phyloP scores from a whole-genome alignment of 2,113 vertebrate genomes.

The Chloebia gouldiae region DNA sequence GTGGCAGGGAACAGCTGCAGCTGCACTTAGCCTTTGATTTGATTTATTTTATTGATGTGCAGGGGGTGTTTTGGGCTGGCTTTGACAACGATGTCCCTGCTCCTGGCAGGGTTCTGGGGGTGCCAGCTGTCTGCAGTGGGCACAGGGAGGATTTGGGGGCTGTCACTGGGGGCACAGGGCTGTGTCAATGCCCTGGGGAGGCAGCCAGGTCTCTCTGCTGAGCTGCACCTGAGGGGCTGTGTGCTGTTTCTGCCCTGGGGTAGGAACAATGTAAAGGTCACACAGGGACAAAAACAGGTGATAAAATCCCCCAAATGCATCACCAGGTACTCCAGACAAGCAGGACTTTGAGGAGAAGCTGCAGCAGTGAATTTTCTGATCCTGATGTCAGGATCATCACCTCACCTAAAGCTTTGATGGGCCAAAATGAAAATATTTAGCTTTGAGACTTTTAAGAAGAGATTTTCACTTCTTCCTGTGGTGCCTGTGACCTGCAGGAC shows the following conservation, averaged over 20 bases:
- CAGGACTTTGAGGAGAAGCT: neutral
- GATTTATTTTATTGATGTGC: neutral
- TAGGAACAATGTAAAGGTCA: neutral
- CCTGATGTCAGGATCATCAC: too few relatives aligned
- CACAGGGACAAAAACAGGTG: neutral
- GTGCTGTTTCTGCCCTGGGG: neutral
- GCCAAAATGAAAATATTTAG: neutral
- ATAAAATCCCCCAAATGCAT: neutral
- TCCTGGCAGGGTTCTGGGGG: fast-evolving
- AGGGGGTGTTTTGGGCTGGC: neutral
- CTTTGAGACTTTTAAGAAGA: neutral
- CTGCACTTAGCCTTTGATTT: neutral
- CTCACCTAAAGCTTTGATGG: neutral
- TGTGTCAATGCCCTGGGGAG: neutral
- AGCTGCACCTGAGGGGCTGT: fast-evolving
- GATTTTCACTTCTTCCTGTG: neutral
- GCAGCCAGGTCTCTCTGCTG: neutral
- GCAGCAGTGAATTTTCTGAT: neutral
- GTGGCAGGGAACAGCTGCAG: neutral
- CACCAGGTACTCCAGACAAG: neutral
- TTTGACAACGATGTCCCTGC: fast-evolving
- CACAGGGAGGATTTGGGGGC: neutral
- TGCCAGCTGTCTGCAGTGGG: neutral
- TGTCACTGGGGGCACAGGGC: neutral
- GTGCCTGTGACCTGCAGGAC: neutral